Evolutionary conservation across 2,113 vertebrate species (phyloP).

Genomic region (Euleptes europaea): DNA sequence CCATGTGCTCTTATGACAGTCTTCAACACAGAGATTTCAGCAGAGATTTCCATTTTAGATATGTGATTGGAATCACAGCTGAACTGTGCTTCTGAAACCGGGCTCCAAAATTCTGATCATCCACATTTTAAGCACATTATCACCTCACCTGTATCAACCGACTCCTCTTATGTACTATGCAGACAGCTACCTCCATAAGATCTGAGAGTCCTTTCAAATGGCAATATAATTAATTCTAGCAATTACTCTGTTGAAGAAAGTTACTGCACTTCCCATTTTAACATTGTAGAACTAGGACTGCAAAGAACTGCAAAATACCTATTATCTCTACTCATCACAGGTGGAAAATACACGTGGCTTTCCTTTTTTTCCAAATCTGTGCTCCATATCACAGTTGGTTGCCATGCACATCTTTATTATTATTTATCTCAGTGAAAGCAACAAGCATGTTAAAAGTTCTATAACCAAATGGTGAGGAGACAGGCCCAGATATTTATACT

Average conservation of each 20-base stretch:
- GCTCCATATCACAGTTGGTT: not conserved
- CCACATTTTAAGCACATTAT: not conserved
- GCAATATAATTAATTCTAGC: not conserved
- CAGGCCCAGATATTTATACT: not conserved
- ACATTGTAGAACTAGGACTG: not conserved
- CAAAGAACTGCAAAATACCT: not conserved
- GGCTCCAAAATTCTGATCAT: not conserved
- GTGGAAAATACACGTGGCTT: not conserved
- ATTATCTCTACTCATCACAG: not conserved
- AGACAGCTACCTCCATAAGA: not conserved
- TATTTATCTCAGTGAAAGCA: not conserved
- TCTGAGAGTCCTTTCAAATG: not conserved
- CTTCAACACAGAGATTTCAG: too few species aligned
- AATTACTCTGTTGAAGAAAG: not conserved
- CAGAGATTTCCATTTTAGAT: too few species aligned
- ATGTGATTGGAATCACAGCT: not conserved
- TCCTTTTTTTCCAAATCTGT: not conserved
- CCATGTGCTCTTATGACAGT: too few species aligned
- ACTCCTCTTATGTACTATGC: not conserved
- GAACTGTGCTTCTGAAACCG: not conserved
- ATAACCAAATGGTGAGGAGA: not conserved
- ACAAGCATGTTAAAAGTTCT: not conserved
- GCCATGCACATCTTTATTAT: not conserved
- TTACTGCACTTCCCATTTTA: not conserved
- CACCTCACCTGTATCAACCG: not conserved